A percentile compares a stretch with the other conserved stretches of the same genome.
phyloP scores from a whole-genome alignment of 1,140 invertebrate species.

The Xylocopa sonorina region DNA sequence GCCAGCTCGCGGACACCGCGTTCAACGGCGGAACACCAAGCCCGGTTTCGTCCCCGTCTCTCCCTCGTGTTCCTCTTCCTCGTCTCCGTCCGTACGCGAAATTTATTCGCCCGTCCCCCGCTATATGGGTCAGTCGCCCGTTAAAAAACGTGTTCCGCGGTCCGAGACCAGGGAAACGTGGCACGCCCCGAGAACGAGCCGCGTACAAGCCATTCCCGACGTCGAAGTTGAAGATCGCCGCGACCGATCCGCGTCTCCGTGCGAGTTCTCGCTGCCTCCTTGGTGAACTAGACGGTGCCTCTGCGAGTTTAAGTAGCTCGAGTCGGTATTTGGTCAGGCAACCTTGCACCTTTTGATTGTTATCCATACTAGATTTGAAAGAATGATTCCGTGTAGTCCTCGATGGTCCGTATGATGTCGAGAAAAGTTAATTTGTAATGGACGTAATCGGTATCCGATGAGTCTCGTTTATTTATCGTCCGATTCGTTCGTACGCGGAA shows the following conservation, averaged over 20 bases:
- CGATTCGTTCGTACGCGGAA: too few relatives aligned
- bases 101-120: conserved; percentile 60
- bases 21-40: background rate
- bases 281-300: too few relatives aligned
- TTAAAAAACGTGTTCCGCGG: conserved; percentile 66
- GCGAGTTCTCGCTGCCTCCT: too few relatives aligned
- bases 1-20: background rate
- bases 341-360: background rate
- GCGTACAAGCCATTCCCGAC: background rate
- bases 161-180: conserved; percentile 22
- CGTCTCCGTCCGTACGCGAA: conserved; percentile 19
- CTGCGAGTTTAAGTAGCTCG: background rate
- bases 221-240: too few relatives aligned
- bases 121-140: conserved; percentile 70
- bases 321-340: background rate
- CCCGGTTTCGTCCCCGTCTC: background rate
- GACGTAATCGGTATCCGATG: too few relatives aligned
- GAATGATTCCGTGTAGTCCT: too few relatives aligned
- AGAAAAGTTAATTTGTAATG: too few relatives aligned
- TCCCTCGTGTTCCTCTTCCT: background rate
- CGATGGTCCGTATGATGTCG: too few relatives aligned
- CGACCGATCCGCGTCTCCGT: too few relatives aligned
- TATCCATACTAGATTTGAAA: too few relatives aligned
- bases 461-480: background rate
- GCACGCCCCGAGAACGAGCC: conserved; percentile 14